Conservation (phyloP, 2,113 vertebrate genomes). For the Piaya cayana region DNA sequence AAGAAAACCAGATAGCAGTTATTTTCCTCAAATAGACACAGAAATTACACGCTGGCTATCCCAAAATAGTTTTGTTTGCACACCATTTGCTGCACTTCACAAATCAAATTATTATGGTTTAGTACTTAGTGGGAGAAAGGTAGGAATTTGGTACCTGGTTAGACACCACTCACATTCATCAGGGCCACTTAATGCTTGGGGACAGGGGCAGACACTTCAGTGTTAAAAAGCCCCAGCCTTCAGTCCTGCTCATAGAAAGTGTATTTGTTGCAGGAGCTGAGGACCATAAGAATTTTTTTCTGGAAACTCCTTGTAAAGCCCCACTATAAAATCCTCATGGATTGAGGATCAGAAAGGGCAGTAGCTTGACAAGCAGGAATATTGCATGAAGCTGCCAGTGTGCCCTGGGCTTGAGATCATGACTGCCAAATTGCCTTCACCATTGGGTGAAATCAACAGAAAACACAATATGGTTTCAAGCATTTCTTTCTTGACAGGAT, state of each 20-base stretch:
- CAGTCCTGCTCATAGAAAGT: neutral
- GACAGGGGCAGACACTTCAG: neutral
- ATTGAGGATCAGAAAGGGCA: neutral
- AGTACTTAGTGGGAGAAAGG: neutral
- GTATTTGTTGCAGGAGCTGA: neutral
- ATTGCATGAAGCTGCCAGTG: accelerated
- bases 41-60: neutral
- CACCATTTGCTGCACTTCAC: neutral
- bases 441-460: neutral
- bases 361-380: neutral
- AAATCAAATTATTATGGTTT: neutral
- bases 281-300: neutral
- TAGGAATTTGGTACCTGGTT: neutral
- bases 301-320: neutral
- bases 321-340: neutral
- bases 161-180: neutral
- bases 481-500: neutral
- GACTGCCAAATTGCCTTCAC: neutral
- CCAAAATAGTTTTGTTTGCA: neutral
- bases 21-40: neutral
- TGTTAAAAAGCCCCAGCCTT: neutral
- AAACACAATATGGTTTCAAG: neutral
- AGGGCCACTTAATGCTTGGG: neutral
- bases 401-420: neutral
- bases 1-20: neutral